Conservation (phyloP, 2,113 vertebrate genomes). For the Ciconia maguari region DNA sequence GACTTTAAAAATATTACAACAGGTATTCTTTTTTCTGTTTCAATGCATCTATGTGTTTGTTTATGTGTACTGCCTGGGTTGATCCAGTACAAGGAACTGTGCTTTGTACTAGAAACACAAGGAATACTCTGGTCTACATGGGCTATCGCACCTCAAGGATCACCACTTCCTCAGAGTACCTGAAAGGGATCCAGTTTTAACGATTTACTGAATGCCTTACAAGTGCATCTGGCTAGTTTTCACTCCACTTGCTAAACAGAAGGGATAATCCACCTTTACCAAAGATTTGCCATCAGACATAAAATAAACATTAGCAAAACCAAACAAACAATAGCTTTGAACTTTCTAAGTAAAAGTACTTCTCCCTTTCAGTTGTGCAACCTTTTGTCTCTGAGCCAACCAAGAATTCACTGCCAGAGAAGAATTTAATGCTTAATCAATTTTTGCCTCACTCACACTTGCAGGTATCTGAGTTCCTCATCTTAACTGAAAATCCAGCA, state of each 20-base stretch:
- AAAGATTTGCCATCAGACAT: neutral
- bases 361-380: neutral
- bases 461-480: neutral
- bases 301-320: slow-evolving; percentile 26
- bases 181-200: neutral
- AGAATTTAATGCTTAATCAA: slow-evolving; percentile 36
- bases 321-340: neutral
- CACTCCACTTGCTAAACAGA: neutral
- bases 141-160: neutral
- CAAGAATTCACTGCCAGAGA: neutral
- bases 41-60: neutral
- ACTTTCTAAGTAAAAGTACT: neutral
- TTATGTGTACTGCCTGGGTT: neutral
- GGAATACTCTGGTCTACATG: accelerated
- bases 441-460: neutral
- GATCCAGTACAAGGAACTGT: accelerated
- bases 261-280: neutral
- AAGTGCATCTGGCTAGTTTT: neutral
- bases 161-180: neutral
- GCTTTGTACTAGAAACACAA: neutral
- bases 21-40: neutral
- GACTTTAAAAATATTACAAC: neutral
- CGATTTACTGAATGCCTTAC: neutral
- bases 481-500: neutral
- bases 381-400: neutral